Evolutionary conservation across 1,140 invertebrate genomes (phyloP).

Genomic region (Saccostrea cuccullata): DNA sequence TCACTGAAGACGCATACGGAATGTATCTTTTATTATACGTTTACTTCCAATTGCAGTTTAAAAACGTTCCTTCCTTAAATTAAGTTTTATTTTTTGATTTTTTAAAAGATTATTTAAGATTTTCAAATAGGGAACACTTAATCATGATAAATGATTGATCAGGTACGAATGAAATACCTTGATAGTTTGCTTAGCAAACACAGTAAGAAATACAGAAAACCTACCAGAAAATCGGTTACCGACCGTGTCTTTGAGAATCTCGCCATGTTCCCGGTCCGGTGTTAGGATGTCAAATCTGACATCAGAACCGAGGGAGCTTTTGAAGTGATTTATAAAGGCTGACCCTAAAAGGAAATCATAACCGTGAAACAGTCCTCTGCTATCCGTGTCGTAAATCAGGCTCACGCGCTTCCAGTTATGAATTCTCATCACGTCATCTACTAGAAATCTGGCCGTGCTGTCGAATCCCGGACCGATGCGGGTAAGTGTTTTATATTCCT

Average conservation of each 20-base stretch:
- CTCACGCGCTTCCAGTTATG: slow-evolving; percentile 44
- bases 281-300: slow-evolving; percentile 10
- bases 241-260: slow-evolving; percentile 43
- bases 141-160: no score
- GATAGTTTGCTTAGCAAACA: no score
- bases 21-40: no score
- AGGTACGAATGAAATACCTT: no score
- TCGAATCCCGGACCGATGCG: slow-evolving; percentile 64
- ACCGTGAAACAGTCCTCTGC: background rate
- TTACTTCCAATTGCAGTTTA: no score
- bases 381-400: slow-evolving; percentile 10
- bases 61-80: no score
- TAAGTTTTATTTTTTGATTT: no score
- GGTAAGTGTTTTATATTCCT: slow-evolving; percentile 68
- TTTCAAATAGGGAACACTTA: no score
- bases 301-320: slow-evolving; percentile 60
- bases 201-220: background rate
- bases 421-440: slow-evolving; percentile 8
- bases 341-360: slow-evolving; percentile 43
- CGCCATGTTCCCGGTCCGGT: background rate
- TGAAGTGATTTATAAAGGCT: slow-evolving; percentile 63
- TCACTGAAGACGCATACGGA: background rate
- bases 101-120: no score
- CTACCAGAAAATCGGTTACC: slow-evolving; percentile 46
- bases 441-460: slow-evolving; percentile 58